A percentile compares a stretch with the other conserved stretches of the same genome.
phyloP scores from a whole-genome alignment of 2,797 vertebrate species.

The Euthynnus affinis region DNA sequence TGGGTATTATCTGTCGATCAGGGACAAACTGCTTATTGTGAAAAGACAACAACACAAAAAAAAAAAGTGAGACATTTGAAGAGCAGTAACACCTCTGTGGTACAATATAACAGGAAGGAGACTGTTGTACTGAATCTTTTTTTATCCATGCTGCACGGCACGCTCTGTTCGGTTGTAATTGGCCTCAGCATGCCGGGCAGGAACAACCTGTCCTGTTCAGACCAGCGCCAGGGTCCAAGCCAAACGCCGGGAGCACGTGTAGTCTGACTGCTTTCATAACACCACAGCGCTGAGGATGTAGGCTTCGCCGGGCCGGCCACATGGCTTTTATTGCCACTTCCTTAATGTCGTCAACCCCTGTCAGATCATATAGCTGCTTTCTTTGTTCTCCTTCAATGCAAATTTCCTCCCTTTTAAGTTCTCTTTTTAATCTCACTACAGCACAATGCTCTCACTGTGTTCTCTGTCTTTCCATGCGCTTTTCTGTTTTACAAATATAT shows the following conservation, averaged over 20 bases:
- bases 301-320: slow-evolving; percentile 19
- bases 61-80: neutral
- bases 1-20: slow-evolving; percentile 26
- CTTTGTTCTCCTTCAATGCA: slow-evolving; percentile 14
- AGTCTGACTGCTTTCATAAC: slow-evolving; percentile 56
- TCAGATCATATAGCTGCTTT: neutral
- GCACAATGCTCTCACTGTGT: slow-evolving; percentile 1
- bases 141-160: neutral
- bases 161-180: neutral
- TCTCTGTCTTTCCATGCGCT: neutral
- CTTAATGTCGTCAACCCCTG: neutral
- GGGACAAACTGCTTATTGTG: neutral
- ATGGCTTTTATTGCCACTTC: slow-evolving; percentile 30
- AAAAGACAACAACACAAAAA: neutral
- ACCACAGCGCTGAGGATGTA: slow-evolving; percentile 21
- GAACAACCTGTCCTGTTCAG: slow-evolving; percentile 63
- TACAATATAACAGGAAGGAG: slow-evolving; percentile 20
- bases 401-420: slow-evolving; percentile 20
- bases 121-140: neutral
- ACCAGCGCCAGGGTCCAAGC: neutral
- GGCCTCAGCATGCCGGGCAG: neutral
- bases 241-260: slow-evolving; percentile 31
- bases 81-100: neutral
- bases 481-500: neutral
- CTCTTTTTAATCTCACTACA: neutral